Conservation (phyloP, 1,140 invertebrate species). For the honey bee (Apis mellifera) region Amel_HAv3.1 CM009931.2:807501-808000, state of each 20-base stretch:
- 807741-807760: constrained; percentile 34
- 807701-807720: constrained; percentile 15
- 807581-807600: too few relatives aligned
- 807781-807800: constrained; percentile 58
- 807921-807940: too few relatives aligned
- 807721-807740: background rate
- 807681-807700: constrained; percentile 33
- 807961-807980: too few relatives aligned
- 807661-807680: background rate
- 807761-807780: constrained; percentile 50
- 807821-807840: constrained; percentile 43
- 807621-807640: too few relatives aligned
- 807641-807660: too few relatives aligned
- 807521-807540: background rate
- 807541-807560: too few relatives aligned
- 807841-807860: constrained; percentile 60
- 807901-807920: too few relatives aligned
- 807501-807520: constrained; percentile 15
- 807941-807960: too few relatives aligned
- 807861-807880: constrained; percentile 52
- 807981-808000: too few relatives aligned
- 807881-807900: constrained; percentile 26
- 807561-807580: too few relatives aligned
- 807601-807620: too few relatives aligned
- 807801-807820: constrained; percentile 57